Conservation (phyloP, 1,140 invertebrate genomes). For the Drosophila tristis region DNA sequence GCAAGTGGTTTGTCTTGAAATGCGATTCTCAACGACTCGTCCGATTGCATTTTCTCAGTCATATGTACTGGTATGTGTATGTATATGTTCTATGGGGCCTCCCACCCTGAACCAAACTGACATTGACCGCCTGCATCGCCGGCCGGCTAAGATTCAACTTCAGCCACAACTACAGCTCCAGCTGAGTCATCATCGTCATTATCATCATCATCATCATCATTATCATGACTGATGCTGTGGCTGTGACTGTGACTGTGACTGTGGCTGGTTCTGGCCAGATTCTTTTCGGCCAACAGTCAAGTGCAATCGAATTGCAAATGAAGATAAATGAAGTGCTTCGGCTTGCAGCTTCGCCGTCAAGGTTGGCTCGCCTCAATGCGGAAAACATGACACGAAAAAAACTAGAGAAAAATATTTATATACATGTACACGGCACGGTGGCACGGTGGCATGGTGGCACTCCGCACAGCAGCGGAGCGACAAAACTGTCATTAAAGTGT, state of each 20-base stretch:
- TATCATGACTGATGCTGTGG: constrained; percentile 2
- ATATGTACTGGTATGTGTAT: not conserved
- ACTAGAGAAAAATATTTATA: constrained; percentile 7
- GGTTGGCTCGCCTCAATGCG: constrained; percentile 69
- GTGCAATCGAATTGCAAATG: constrained; percentile 75
- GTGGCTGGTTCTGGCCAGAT: constrained; percentile 30
- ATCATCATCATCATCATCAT: constrained; percentile 21
- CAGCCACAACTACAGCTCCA: not conserved
- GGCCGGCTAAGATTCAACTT: constrained; percentile 50
- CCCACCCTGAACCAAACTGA: constrained; percentile 32
- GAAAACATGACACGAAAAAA: constrained; percentile 65
- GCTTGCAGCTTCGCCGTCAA: constrained; percentile 34
- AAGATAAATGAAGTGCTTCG: constrained; percentile 61
- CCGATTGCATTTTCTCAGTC: constrained; percentile 17
- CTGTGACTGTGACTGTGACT: too few relatives aligned
- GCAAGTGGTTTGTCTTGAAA: constrained; percentile 70
- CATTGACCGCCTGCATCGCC: constrained; percentile 74
- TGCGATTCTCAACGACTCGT: constrained; percentile 53
- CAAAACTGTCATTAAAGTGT: constrained; percentile 72
- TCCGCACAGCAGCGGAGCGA: constrained; percentile 3
- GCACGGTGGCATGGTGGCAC: too few relatives aligned
- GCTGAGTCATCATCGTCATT: constrained; percentile 67
- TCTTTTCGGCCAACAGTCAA: constrained; percentile 51
- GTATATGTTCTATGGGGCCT: not conserved
- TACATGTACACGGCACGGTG: too few relatives aligned